A percentile compares a stretch with the other conserved stretches of the same genome.
phyloP scores from a whole-genome alignment of 2,113 vertebrate genomes.

The Neolamprologus tretocephalus region DNA sequence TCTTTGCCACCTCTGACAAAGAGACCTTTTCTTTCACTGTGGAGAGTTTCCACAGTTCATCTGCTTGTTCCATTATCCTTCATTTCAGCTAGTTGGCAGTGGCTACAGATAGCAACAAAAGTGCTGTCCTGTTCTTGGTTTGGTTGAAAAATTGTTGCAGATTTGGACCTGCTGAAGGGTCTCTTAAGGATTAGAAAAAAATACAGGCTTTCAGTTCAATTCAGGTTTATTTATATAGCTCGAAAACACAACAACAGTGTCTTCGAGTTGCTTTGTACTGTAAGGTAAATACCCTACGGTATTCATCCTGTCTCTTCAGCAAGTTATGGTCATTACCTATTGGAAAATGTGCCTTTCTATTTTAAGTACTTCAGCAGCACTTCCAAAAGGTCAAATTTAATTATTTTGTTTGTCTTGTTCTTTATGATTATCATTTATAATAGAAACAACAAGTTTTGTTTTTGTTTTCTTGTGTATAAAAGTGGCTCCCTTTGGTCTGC shows the following conservation, averaged over 20 bases:
- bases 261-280: fast-evolving
- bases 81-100: background rate
- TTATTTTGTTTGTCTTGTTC: background rate
- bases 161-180: background rate
- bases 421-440: background rate
- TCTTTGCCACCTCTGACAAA: background rate
- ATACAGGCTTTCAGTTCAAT: background rate
- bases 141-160: background rate
- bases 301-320: fast-evolving
- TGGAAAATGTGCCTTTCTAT: background rate
- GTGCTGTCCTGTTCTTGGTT: background rate
- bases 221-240: background rate
- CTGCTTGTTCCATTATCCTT: background rate
- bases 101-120: background rate
- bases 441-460: fast-evolving
- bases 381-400: fast-evolving
- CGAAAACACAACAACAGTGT: background rate
- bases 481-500: background rate
- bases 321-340: background rate
- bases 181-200: background rate
- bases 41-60: background rate
- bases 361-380: background rate
- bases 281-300: fast-evolving
- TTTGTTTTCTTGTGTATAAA: background rate
- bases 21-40: background rate